These are phyloP conservation scores for Dryadula phaetusa DNA, from an alignment of 2,888 invertebrate genomes.

Conservation along the genomic window DNA sequence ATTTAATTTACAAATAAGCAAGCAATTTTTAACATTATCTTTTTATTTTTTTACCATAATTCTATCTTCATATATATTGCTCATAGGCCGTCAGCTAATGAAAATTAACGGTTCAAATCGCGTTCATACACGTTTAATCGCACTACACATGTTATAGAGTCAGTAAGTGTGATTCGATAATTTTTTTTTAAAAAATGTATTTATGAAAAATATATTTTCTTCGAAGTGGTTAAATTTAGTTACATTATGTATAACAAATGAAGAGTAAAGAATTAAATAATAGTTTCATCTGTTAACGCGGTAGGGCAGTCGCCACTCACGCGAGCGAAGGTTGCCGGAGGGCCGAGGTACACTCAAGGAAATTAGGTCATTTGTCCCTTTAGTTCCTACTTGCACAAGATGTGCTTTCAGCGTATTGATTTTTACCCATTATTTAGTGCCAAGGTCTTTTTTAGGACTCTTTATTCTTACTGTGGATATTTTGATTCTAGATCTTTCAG, in stretches of 20 bases:
- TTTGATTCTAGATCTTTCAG: background rate
- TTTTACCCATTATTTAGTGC: slow-evolving; percentile 39
- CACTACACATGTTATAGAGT: too few species aligned
- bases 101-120: too few species aligned
- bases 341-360: slow-evolving; percentile 67
- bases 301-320: slow-evolving; percentile 56
- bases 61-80: too few species aligned
- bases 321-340: slow-evolving; percentile 69
- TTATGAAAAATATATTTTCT: too few species aligned
- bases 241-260: background rate
- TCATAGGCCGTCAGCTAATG: too few species aligned
- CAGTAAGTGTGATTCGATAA: too few species aligned
- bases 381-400: slow-evolving; percentile 56
- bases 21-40: too few species aligned
- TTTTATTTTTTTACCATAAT: too few species aligned
- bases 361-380: slow-evolving; percentile 82
- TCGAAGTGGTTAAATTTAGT: too few species aligned
- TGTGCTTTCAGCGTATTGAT: slow-evolving; percentile 48
- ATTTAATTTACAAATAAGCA: too few species aligned
- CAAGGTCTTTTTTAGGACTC: background rate
- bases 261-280: slow-evolving; percentile 22
- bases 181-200: too few species aligned
- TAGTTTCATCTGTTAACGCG: slow-evolving; percentile 51
- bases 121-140: too few species aligned
- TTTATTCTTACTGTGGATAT: background rate